Evolutionary conservation across 2,888 invertebrate genomes (phyloP).

Genomic region (Drosophila siamana): DNA sequence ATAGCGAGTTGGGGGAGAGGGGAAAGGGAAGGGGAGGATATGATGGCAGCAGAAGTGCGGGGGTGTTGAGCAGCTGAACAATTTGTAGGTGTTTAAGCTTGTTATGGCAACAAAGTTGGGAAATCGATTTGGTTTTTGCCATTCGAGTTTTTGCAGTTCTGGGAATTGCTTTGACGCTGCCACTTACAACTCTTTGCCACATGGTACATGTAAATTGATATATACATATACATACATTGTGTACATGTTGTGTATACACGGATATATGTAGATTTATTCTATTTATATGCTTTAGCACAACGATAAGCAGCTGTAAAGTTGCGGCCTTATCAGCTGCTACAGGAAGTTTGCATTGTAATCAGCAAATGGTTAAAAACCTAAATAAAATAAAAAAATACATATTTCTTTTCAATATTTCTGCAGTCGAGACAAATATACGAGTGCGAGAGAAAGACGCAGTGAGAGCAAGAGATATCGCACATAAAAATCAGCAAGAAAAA

Average conservation of each 20-base stretch:
- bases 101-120: constrained; percentile 38
- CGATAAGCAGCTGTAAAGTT: constrained; percentile 55
- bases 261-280: neutral
- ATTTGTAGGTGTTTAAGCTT: constrained; percentile 48
- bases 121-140: constrained; percentile 62
- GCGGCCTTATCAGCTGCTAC: constrained; percentile 42
- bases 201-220: neutral
- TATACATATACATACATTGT: neutral
- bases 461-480: constrained; percentile 47
- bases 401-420: constrained; percentile 50
- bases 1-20: no score
- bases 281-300: constrained; percentile 15
- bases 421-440: constrained; percentile 24
- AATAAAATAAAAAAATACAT: constrained; percentile 10
- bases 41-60: neutral
- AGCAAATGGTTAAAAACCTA: constrained; percentile 9
- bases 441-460: neutral
- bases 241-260: constrained; percentile 1
- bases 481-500: constrained; percentile 66
- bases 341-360: constrained; percentile 59
- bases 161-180: constrained; percentile 9
- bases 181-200: constrained; percentile 20
- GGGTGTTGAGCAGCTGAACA: constrained; percentile 26
- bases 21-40: neutral
- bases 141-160: constrained; percentile 24